Evolutionary conservation across 2,888 invertebrate species (phyloP).

Genomic region (Spilosoma lubricipeda): DNA sequence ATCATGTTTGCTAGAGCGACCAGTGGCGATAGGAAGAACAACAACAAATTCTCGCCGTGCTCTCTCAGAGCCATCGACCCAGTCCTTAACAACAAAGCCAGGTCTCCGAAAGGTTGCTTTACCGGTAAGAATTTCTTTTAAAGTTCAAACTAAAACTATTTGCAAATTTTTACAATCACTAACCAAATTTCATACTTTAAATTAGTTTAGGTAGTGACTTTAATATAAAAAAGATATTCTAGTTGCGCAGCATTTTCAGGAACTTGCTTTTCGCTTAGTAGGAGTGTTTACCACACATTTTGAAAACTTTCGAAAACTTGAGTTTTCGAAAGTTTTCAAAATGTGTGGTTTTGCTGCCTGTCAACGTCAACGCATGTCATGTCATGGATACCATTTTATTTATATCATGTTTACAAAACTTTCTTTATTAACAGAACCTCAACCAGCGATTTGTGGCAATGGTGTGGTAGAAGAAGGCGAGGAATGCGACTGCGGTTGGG

Average conservation of each 20-base stretch:
- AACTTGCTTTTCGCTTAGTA: too few relatives aligned
- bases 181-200: background rate
- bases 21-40: constrained; percentile 98
- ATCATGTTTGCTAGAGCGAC: constrained; percentile 99
- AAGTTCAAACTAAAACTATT: background rate
- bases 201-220: too few relatives aligned
- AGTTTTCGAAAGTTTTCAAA: too few relatives aligned
- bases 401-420: background rate
- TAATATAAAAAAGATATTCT: too few relatives aligned
- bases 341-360: background rate
- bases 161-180: background rate
- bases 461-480: constrained; percentile 98
- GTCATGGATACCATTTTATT: background rate
- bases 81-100: constrained; percentile 96
- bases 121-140: constrained; percentile 87
- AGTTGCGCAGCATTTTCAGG: too few relatives aligned
- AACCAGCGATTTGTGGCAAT: constrained; percentile 98
- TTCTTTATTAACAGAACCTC: constrained; percentile 88
- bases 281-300: too few relatives aligned
- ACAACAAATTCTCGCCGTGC: constrained; percentile 98
- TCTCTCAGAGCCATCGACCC: constrained; percentile 96
- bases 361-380: too few relatives aligned
- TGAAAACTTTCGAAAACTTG: too few relatives aligned
- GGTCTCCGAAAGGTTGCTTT: constrained; percentile 96
- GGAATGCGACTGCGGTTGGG: constrained; percentile 99